phyloP scores from a whole-genome alignment of 2,113 vertebrate genomes.

The Halcyon senegalensis region DNA sequence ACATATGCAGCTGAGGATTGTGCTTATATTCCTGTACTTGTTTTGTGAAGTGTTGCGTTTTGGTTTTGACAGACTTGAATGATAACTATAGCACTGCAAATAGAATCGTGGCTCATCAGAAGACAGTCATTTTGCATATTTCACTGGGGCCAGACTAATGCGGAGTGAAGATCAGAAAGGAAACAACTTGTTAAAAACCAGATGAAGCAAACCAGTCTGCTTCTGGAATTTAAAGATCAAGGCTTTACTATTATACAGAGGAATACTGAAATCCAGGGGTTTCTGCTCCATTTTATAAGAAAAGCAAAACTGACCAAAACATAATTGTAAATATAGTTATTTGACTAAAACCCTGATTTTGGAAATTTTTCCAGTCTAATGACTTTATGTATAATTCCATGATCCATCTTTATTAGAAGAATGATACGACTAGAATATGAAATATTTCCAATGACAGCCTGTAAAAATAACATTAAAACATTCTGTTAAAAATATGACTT shows the following conservation, averaged over 20 bases:
- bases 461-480: not conserved
- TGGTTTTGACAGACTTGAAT: constrained; percentile 64
- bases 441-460: not conserved
- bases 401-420: not conserved
- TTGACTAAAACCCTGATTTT: not conserved
- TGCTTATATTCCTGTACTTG: constrained; percentile 43
- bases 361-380: not conserved
- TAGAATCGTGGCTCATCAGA: constrained; percentile 44
- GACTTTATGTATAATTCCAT: not conserved
- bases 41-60: constrained; percentile 59
- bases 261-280: not conserved
- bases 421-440: not conserved
- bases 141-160: not conserved
- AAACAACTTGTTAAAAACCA: constrained; percentile 9
- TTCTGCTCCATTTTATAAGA: not conserved
- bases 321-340: not conserved
- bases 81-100: constrained; percentile 47
- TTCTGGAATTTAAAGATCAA: not conserved
- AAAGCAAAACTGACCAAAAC: not conserved
- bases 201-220: not conserved
- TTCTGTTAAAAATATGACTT: not conserved
- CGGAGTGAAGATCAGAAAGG: constrained; percentile 9
- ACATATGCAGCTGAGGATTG: constrained; percentile 40
- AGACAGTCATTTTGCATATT: constrained; percentile 33
- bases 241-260: not conserved